Conservation (phyloP, 2,113 vertebrate genomes). For the Psittacus erithacus region DNA sequence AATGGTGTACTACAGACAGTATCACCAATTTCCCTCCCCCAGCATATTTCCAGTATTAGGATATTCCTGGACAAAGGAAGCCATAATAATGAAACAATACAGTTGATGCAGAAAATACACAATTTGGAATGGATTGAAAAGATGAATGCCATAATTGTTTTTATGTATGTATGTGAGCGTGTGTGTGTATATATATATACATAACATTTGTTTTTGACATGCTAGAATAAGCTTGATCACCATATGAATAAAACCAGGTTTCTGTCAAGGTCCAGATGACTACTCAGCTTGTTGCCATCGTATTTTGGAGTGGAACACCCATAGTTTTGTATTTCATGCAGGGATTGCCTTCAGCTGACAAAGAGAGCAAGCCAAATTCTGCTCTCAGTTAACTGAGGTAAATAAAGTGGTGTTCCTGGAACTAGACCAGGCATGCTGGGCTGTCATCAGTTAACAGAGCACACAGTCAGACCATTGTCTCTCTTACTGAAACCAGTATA, state of each 20-base stretch:
- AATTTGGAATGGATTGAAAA: neutral
- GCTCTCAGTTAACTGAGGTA: neutral
- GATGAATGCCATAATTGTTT: neutral
- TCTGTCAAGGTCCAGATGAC: slow-evolving; percentile 75
- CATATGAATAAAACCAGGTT: slow-evolving; percentile 23
- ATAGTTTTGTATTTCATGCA: slow-evolving; percentile 67
- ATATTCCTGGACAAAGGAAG: neutral
- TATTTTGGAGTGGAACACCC: slow-evolving; percentile 67
- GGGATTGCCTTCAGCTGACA: slow-evolving; percentile 66
- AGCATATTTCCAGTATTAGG: neutral
- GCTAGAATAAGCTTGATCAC: neutral
- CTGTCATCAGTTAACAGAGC: neutral
- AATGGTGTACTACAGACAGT: neutral
- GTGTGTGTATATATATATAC: neutral
- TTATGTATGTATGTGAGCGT: too few species aligned
- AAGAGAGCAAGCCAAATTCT: slow-evolving; percentile 15
- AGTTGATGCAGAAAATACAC: neutral
- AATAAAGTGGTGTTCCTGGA: slow-evolving; percentile 6
- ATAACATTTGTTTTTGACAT: neutral
- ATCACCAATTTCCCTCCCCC: neutral
- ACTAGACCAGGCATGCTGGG: slow-evolving; percentile 3
- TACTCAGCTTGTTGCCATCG: slow-evolving; percentile 71
- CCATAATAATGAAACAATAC: neutral
- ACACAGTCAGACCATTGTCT: neutral
- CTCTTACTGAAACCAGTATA: neutral